Evolutionary conservation across 2,113 vertebrate genomes (phyloP), one percentile per base, ranked within the genome.

Genomic region (Atlantisia rogersi): DNA sequence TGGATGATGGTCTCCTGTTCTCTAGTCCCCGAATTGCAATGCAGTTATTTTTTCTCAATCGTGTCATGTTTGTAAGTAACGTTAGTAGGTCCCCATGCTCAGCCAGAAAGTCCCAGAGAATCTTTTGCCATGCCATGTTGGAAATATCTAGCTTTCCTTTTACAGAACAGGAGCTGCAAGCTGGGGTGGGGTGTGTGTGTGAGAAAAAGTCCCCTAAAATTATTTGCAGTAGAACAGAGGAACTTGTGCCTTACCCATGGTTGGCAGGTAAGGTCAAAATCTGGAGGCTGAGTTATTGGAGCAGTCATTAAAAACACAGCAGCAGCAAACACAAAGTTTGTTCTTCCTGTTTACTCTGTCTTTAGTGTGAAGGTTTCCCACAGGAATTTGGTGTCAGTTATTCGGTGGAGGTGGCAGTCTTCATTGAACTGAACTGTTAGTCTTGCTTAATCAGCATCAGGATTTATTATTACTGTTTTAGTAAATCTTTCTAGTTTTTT

Each of bases 221-320:
- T 42, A 48, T 37, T 69, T 79, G 56, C 44, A 56, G 71, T 4
- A 0, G 70, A 15, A 69, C 8, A 12, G 80, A 44, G 31, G 42
- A 78, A 24, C 15, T 53, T 13, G 3, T 9, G 16, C 1, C 0
- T 88, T 74, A 24, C 19, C 19, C 3, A 0, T 35, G 5, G 32
- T 2, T 70, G 59, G 32, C 20, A 48, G 14, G 55, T 74, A 46
- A 69, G 50, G 50, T 48, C 59, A 55, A n/a, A 53, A 78, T 79
- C 26, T 39, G 21, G 50, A 86, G 44, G 48, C 13, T 62, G n/a
- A 63, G 16, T 22, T 60, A 5, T 2, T 39, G 50, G 39, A 73
- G 32, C 71, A 26, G 4, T 37, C 37, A 0, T 25, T 71, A 59
- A 62, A 77, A 67, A 7, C 0, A 0, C 32, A 29, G 0, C 14